phyloP scores from a whole-genome alignment of 2,888 invertebrate species.

The Drosophila longiperda region DNA sequence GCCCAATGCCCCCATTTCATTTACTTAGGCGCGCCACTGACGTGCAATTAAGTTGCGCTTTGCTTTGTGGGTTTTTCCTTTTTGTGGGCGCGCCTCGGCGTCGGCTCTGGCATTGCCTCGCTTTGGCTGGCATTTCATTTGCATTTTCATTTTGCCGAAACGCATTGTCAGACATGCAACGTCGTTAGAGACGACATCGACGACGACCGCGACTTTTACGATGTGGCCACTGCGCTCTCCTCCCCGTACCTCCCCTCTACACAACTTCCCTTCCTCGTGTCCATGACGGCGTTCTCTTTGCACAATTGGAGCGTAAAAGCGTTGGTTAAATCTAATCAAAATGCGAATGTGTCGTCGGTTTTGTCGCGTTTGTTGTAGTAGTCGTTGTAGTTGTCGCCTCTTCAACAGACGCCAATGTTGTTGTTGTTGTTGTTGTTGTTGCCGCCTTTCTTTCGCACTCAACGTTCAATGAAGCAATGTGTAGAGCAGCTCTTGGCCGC shows the following conservation, averaged over 20 bases:
- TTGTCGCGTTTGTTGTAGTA: conserved; percentile 55
- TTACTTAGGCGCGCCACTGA: conserved; percentile 41
- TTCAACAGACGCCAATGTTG: conserved; percentile 32
- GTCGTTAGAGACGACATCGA: conserved; percentile 65
- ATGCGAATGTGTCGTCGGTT: conserved; percentile 67
- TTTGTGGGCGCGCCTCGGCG: conserved; percentile 66
- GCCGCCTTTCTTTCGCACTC: conserved; percentile 67
- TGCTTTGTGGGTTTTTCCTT: conserved; percentile 74
- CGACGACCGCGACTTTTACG: conserved; percentile 41
- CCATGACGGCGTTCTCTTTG: conserved; percentile 23
- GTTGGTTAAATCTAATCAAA: conserved; percentile 76
- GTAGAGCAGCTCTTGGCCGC: conserved; percentile 15
- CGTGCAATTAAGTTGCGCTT: conserved; percentile 74
- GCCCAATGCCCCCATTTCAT: conserved; percentile 2
- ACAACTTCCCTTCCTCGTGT: background rate
- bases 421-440: conserved; percentile 22
- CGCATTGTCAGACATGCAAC: conserved; percentile 72
- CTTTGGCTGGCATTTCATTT: conserved; percentile 27
- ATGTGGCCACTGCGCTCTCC: conserved; percentile 41
- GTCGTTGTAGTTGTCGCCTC: conserved; percentile 56
- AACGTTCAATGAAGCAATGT: conserved; percentile 19
- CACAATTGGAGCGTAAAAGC: conserved; percentile 74
- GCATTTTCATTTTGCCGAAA: conserved; percentile 67
- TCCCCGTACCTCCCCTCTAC: no score
- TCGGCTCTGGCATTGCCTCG: conserved; percentile 22